Base-by-base conservation (phyloP, 2,113 vertebrate genomes). In the Apteryx mantelli region DNA sequence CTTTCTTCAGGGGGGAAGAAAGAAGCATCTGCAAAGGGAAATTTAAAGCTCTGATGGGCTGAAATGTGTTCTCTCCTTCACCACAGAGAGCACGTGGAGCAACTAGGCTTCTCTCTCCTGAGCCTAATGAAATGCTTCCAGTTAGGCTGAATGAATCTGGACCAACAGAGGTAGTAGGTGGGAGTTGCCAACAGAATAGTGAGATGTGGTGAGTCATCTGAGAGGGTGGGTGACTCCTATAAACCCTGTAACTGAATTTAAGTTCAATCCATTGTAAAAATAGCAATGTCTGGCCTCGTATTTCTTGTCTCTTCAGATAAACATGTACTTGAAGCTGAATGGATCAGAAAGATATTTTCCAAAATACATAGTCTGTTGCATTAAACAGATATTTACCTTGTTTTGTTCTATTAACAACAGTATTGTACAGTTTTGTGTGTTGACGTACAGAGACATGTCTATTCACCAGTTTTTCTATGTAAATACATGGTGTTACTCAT, bases 61-160 rank as follows among this genome's bases (percentile, higher is more conserved):
- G n/a, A 60, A 76, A 79, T 10, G 4, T 7, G 1, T 44, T 30
- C 11, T 83, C 10, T 87, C 36, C 19, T 70, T 89, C 30, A 25
- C 3, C 52, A 69, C 24, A 58, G 13, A 8, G 9, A 55, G 5
- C 1, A 0, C n/a, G 7, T 53, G 56, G 13, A 48, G 7, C 9
- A 69, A 7, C 52, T 44, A 77, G 26, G 7, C 8, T 92, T 86
- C 19, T 74, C 8, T 26, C 15, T 48, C 24, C 56, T 20, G 50
- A 50, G 8, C 11, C 44, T 44, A 65, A 8, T 38, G 4, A 65
- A 85, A 79, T 28, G 9, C 9, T 86, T 92, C 69, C 66, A 88
- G 60, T 63, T 0, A 78, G 66, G 65, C 34, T n/a, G 0, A 61
- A 28, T 38, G 0, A 56, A 69, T 90, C 69, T 79, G 28, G 25